phyloP scores from a whole-genome alignment of 1,140 invertebrate species.

The Drosophila aff. region DNA sequence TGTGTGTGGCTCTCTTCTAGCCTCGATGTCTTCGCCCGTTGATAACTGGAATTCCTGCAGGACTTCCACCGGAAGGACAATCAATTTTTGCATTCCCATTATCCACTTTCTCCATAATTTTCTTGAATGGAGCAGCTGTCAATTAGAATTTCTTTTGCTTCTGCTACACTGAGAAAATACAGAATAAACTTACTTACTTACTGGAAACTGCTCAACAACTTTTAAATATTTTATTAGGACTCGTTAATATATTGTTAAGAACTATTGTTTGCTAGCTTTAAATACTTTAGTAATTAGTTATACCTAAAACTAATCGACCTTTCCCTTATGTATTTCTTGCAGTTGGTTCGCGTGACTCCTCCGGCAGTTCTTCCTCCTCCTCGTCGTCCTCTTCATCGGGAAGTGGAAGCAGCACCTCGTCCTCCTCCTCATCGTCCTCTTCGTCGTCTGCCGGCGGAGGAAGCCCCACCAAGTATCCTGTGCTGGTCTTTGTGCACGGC shows the following conservation, averaged over 20 bases:
- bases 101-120: constrained; percentile 25
- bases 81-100: constrained; percentile 47
- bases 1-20: not conserved
- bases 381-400: constrained; percentile 35
- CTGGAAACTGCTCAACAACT: too few relatives aligned
- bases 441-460: constrained; percentile 38
- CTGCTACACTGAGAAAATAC: not conserved
- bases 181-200: too few relatives aligned
- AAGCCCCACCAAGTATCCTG: constrained; percentile 89
- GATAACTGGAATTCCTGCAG: constrained; percentile 18
- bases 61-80: constrained; percentile 35
- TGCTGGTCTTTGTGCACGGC: constrained; percentile 97
- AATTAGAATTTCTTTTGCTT: constrained; percentile 40
- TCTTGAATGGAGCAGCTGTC: constrained; percentile 46
- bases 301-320: not conserved
- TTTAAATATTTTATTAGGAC: not conserved
- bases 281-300: not conserved
- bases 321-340: constrained; percentile 69
- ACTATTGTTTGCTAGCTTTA: too few relatives aligned
- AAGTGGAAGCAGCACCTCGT: constrained; percentile 28
- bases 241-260: not conserved
- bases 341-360: constrained; percentile 90
- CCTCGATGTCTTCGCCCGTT: constrained; percentile 7
- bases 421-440: constrained; percentile 50
- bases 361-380: constrained; percentile 46